phyloP scores from a whole-genome alignment of 2,797 vertebrate genomes.

The Botia kubotai region DNA sequence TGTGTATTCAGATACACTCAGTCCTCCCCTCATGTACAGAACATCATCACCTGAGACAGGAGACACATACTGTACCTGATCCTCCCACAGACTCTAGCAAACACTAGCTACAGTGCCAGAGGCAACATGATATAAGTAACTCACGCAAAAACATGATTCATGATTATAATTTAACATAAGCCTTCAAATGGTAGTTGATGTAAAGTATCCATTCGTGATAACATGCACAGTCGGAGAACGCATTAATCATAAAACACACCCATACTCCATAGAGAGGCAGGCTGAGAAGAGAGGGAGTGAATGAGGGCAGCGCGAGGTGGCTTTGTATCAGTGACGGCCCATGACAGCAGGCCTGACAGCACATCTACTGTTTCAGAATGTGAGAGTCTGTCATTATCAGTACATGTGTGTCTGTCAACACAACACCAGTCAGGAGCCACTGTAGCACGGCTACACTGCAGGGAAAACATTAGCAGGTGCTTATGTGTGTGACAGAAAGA shows the following conservation, averaged over 20 bases:
- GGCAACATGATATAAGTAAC: slow-evolving; percentile 35
- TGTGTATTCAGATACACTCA: background rate
- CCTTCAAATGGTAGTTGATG: slow-evolving; percentile 33
- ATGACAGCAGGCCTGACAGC: slow-evolving; percentile 52
- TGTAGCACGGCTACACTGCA: slow-evolving; percentile 36
- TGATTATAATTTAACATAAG: slow-evolving; percentile 44
- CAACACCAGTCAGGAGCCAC: slow-evolving; percentile 45
- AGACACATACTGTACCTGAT: slow-evolving; percentile 2
- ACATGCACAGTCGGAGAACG: slow-evolving; percentile 50
- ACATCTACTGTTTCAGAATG: slow-evolving; percentile 54
- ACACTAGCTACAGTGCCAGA: slow-evolving; percentile 36
- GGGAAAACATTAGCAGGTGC: slow-evolving; percentile 51
- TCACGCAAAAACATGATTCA: slow-evolving; percentile 53
- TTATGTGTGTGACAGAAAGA: slow-evolving; percentile 27
- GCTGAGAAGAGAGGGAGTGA: slow-evolving; percentile 23
- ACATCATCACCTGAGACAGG: slow-evolving; percentile 15
- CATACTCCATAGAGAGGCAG: slow-evolving; percentile 29
- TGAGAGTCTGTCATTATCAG: slow-evolving; percentile 57
- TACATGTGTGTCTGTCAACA: slow-evolving; percentile 55
- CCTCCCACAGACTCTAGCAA: slow-evolving; percentile 13
- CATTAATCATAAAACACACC: slow-evolving; percentile 51
- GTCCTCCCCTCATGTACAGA: background rate
- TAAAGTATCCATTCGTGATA: slow-evolving; percentile 55
- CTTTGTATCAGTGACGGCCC: slow-evolving; percentile 51
- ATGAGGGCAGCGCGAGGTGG: slow-evolving; percentile 24